A percentile compares a stretch with the other conserved stretches of the same genome.
phyloP scores from a whole-genome alignment of 2,888 invertebrate genomes.

The Tipula unca region DNA sequence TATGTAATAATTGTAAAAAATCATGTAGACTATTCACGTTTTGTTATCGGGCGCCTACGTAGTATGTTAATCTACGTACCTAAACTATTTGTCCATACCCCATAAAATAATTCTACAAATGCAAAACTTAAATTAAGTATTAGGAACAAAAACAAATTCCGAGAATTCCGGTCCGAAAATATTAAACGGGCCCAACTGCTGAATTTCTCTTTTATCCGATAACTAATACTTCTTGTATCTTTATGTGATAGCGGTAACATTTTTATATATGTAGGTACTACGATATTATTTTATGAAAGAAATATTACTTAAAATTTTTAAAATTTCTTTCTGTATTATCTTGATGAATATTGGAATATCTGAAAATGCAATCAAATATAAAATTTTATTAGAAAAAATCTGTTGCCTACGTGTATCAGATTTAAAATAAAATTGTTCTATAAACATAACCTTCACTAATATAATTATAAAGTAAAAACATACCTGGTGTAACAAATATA shows the following conservation, averaged over 20 bases:
- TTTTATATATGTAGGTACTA: constrained; percentile 34
- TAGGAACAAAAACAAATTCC: constrained; percentile 88
- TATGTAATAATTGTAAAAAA: neutral
- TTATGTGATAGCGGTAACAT: constrained; percentile 73
- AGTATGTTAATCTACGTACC: constrained; percentile 43
- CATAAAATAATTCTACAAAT: constrained; percentile 91
- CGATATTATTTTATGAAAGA: constrained; percentile 9
- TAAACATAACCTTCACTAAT: neutral
- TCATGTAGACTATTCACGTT: neutral
- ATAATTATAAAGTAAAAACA: neutral
- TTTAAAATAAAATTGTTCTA: neutral
- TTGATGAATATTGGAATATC: neutral
- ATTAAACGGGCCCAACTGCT: constrained; percentile 75
- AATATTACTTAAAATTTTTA: neutral
- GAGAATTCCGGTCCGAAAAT: constrained; percentile 85
- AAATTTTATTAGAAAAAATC: neutral
- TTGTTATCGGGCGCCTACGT: neutral
- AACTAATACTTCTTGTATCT: constrained; percentile 56
- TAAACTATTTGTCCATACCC: constrained; percentile 81
- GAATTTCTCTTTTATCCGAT: constrained; percentile 63
- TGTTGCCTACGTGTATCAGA: constrained; percentile 15
- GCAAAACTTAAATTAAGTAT: constrained; percentile 91
- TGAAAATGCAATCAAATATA: neutral
- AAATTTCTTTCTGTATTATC: neutral
- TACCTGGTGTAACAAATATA: neutral